A percentile compares a stretch with the other conserved stretches of the same genome.
Conservation (phyloP, 1,140 invertebrate genomes). For the Dinothrombium tinctorium region DNA sequence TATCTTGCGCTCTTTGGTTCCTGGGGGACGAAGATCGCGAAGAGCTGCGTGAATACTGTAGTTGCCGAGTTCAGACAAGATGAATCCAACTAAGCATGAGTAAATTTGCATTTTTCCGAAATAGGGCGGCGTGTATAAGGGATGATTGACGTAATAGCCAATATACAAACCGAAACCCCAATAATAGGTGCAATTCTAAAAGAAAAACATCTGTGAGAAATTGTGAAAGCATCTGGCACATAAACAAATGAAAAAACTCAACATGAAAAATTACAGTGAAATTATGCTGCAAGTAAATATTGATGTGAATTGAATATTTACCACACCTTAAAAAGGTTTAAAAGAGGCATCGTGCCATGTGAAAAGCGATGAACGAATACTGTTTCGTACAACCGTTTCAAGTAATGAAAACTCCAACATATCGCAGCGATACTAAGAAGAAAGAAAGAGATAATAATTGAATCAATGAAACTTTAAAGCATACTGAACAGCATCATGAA, state of each 20-base stretch:
- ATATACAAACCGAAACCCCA: conserved; percentile 94
- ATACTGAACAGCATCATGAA: conserved; percentile 33
- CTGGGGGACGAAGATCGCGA: conserved; percentile 70
- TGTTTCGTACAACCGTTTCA: conserved; percentile 80
- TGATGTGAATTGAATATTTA: neutral
- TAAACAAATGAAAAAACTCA: conserved; percentile 1
- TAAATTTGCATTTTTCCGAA: conserved; percentile 36
- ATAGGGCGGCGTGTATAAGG: conserved; percentile 57
- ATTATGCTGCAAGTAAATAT: neutral
- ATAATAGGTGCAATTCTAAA: conserved; percentile 78
- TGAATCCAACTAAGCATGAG: conserved; percentile 43
- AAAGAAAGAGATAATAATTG: conserved; percentile 5
- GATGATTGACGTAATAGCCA: conserved; percentile 91
- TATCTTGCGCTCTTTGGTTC: conserved; percentile 61
- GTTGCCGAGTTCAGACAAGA: conserved; percentile 76
- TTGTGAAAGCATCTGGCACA: neutral
- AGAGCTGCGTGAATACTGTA: conserved; percentile 75
- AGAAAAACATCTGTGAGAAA: conserved; percentile 3
- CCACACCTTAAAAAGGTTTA: conserved; percentile 70
- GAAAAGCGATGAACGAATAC: conserved; percentile 94
- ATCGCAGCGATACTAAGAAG: conserved; percentile 43
- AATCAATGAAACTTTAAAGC: conserved; percentile 17
- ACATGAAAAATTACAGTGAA: neutral
- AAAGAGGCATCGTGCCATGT: conserved; percentile 87
- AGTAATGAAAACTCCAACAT: conserved; percentile 78